These are phyloP conservation scores for Potamarius usumacintae DNA, from an alignment of 2,113 vertebrate genomes.

Conservation along the genomic window DNA sequence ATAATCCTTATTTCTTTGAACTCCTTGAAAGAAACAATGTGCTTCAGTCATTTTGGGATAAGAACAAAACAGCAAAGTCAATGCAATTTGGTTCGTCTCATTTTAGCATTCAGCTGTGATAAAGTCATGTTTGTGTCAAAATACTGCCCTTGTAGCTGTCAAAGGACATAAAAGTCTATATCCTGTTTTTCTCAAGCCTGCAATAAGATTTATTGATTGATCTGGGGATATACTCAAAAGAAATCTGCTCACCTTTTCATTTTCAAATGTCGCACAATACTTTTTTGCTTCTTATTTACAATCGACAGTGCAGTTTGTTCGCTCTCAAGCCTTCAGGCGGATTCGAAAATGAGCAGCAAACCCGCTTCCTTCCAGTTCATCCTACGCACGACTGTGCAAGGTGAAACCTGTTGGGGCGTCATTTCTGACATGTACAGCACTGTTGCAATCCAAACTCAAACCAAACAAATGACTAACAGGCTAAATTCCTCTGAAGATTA, in stretches of 20 bases:
- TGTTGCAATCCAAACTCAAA: not conserved
- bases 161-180: not conserved
- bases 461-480: not conserved
- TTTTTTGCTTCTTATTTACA: not conserved
- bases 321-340: not conserved
- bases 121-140: not conserved
- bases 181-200: not conserved
- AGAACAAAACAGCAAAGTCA: not conserved
- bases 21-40: not conserved
- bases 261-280: not conserved
- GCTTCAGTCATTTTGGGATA: not conserved
- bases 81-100: not conserved
- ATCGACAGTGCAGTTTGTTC: not conserved
- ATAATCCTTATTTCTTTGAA: conserved; percentile 2
- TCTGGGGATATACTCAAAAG: not conserved
- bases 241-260: not conserved
- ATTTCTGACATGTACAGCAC: not conserved
- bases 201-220: not conserved
- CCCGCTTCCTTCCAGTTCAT: conserved; percentile 7
- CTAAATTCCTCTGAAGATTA: not conserved
- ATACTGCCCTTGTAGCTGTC: not conserved
- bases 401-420: conserved; percentile 31
- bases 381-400: conserved; percentile 11
- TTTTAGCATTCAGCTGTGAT: not conserved
- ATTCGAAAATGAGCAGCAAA: not conserved